Conservation (phyloP, 2,113 vertebrate species). For the Oxyruncus cristatus region DNA sequence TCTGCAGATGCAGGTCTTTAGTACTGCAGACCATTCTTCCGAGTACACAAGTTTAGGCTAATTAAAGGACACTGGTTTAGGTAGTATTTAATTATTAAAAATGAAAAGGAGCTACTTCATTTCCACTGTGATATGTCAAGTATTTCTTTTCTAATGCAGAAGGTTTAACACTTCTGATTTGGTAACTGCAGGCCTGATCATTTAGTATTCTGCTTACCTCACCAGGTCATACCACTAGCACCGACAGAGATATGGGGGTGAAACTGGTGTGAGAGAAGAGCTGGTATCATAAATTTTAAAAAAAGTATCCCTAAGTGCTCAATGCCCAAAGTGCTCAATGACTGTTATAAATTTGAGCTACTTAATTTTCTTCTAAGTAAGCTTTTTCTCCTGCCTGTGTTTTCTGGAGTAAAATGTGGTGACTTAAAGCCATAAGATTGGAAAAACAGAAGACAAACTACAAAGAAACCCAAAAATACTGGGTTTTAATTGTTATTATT, state of each 20-base stretch:
- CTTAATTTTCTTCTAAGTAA: neutral
- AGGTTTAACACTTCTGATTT: neutral
- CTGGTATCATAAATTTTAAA: neutral
- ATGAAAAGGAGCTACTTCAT: neutral
- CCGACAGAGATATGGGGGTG: accelerated
- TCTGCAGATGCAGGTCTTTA: neutral
- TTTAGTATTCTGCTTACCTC: neutral
- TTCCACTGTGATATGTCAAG: neutral
- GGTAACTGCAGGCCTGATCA: neutral
- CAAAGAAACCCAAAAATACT: neutral
- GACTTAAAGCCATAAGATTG: neutral
- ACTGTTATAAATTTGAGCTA: neutral
- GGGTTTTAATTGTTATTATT: neutral
- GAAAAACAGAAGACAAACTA: neutral
- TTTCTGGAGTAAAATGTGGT: neutral
- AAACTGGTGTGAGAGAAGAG: neutral
- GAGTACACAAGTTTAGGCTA: neutral
- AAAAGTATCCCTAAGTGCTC: neutral
- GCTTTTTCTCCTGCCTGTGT: neutral
- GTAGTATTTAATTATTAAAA: neutral
- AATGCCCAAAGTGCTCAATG: neutral
- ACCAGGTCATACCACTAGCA: neutral
- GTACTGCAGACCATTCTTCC: neutral
- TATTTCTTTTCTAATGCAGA: neutral
- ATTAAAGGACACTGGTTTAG: neutral